These are phyloP conservation scores for Drosophila azteca DNA, from an alignment of 1,140 invertebrate species.

Conservation along the genomic window DNA sequence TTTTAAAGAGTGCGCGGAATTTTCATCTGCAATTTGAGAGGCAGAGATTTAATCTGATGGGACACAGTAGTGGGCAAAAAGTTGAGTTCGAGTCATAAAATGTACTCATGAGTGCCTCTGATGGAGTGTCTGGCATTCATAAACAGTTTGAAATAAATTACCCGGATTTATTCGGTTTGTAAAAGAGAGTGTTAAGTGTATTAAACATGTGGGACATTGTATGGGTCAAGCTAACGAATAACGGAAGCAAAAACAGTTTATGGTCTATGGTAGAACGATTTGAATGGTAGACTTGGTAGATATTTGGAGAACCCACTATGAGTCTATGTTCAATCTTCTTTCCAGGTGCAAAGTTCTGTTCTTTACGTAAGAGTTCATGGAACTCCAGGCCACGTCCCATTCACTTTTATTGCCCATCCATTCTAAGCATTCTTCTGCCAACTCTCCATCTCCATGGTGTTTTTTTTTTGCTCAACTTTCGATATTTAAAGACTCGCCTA, in stretches of 20 bases:
- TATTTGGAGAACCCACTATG: no score
- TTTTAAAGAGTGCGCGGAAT: conserved; percentile 62
- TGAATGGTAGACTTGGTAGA: no score
- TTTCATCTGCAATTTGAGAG: conserved; percentile 46
- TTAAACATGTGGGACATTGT: background rate
- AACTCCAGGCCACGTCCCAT: conserved; percentile 18
- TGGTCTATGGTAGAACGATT: no score
- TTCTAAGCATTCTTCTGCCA: background rate
- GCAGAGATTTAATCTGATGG: conserved; percentile 51
- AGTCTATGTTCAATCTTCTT: background rate
- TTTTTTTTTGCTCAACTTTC: conserved; percentile 27
- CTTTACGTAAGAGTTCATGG: conserved; percentile 36
- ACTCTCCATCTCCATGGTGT: no score
- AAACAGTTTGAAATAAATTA: conserved; percentile 43
- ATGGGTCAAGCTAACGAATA: conserved; percentile 24
- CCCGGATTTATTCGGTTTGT: conserved; percentile 22
- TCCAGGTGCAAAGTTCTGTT: background rate
- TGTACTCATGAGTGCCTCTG: conserved; percentile 31
- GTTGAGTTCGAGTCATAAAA: conserved; percentile 46
- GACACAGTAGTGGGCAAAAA: conserved; percentile 4
- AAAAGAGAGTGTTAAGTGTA: conserved; percentile 22
- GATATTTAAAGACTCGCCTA: conserved; percentile 26
- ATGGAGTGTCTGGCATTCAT: conserved; percentile 41
- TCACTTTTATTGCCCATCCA: conserved; percentile 39
- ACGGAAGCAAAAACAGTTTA: background rate